Evolutionary conservation across 2,888 invertebrate species (phyloP), one percentile per base, ranked within the genome.

Genomic region (Caenorhabditis sinica): DNA sequence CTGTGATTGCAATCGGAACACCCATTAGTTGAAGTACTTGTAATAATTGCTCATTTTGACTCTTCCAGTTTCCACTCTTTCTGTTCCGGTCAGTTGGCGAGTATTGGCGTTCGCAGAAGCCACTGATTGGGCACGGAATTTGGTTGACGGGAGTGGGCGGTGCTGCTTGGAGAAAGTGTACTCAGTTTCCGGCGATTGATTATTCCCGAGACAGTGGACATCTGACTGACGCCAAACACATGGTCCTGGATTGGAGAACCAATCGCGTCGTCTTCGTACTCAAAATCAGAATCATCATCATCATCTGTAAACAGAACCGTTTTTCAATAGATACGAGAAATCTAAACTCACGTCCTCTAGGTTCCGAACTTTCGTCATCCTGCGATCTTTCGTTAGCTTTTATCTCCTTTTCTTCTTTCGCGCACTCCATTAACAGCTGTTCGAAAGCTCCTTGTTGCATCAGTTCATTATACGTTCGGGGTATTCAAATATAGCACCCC

Each of bases 151-250:
- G 17, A 86, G 84, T 2, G 89, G 82, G 5, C 87, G 61, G 36
- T 20, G 73, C 15, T 79, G 74, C 49, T 84, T 86, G 33, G 82
- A 82, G 5, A 72, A 82, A 11, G 86, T 9, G 79, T 80, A 49
- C 86, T 85, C 23, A 84, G 23, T 11, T 85, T 68, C 13, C 89
- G 75, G 9, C 86, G 74, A 30, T 86, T 76, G 45, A 89, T 82
- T 56, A 92, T 92, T 49, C 90, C 91, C n/a, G 92, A 92, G 45
- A 92, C 92, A 17, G 92, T 92, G 13, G 91, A 91, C 88, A 92
- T 85, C 68, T 89, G 90, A 8, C 88, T 88, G 33, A 90, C 86
- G 15, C 92, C 92, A 30, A 92, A 87, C 33, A 92, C 87, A 58
- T 88, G 83, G 33, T 90, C 88, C 49, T 87, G 73, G 33, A 88